Conservation (phyloP, 2,113 vertebrate species). For the Xyrauchen texanus region DNA sequence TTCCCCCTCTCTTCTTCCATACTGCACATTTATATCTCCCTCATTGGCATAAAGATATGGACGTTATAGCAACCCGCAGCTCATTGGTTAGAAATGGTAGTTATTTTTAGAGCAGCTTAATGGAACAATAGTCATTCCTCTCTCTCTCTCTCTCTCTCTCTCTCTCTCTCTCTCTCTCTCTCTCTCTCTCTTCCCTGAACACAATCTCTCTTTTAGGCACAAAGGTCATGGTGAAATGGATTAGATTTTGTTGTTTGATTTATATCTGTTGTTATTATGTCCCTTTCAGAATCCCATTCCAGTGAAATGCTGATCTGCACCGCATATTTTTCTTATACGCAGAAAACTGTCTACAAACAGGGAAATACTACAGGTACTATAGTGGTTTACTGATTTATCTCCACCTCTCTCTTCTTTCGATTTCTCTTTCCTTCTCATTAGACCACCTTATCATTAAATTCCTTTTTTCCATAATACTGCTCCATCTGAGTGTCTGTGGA, state of each 20-base stretch:
- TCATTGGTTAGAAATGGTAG: slow-evolving; percentile 43
- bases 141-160: slow-evolving; percentile 30
- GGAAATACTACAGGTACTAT: neutral
- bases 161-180: slow-evolving; percentile 27
- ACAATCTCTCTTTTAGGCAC: slow-evolving; percentile 30
- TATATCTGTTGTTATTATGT: slow-evolving; percentile 35
- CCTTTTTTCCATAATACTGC: slow-evolving; percentile 7
- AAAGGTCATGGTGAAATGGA: slow-evolving; percentile 43
- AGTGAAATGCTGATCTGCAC: slow-evolving; percentile 23
- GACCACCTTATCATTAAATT: slow-evolving; percentile 26
- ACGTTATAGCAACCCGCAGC: slow-evolving; percentile 48
- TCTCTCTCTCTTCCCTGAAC: neutral
- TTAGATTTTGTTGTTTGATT: slow-evolving; percentile 41
- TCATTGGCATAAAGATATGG: slow-evolving; percentile 51
- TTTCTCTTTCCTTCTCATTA: slow-evolving; percentile 23
- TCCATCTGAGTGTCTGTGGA: slow-evolving; percentile 27
- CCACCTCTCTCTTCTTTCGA: neutral
- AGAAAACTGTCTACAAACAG: slow-evolving; percentile 15
- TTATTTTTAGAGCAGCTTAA: slow-evolving; percentile 54
- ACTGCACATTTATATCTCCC: slow-evolving; percentile 42
- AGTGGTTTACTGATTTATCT: slow-evolving; percentile 10
- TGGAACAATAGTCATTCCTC: slow-evolving; percentile 48
- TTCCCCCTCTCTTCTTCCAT: neutral
- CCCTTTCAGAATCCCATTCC: slow-evolving; percentile 30
- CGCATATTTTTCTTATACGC: neutral